Evolutionary conservation across 2,888 invertebrate species (phyloP), one percentile per base, ranked within the genome.

Genomic region (Ganaspis brasiliensis): DNA sequence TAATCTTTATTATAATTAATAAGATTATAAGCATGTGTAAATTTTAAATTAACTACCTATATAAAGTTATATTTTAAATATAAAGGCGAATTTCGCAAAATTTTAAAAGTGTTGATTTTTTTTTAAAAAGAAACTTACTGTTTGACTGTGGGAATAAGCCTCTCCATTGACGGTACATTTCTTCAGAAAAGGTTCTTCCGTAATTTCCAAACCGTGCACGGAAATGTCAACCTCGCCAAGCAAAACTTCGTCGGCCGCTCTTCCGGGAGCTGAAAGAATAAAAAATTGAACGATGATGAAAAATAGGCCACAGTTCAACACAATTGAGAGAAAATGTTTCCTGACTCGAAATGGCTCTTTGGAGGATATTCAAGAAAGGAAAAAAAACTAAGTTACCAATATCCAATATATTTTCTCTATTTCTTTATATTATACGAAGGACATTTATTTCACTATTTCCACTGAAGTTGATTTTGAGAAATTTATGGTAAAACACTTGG

Each of bases 111-210:
- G n/a, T n/a, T n/a, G n/a, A n/a, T n/a, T n/a, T n/a, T 56, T 72
- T 70, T n/a, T 71, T 2, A 24, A 21, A 45, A 19, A 24, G 6
- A 45, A n/a, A 76, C 84, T 81, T 79, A 90, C 90, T 84, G 87
- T 89, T 80, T 90, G 87, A 67, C 90, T 87, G 79, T 90, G 90
- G 6, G 88, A 84, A 80, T 90, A 90, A 57, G 86, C 81, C 57
- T 86, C 89, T 55, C 87, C 89, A n/a, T 89, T 86, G 72, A 88
- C 86, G 75, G 86, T 79, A 83, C 90, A 90, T 76, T 89, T 89
- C 78, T 86, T 89, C 45, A 83, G 79, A 55, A 83, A 85, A 3
- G 89, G 80, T 57, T 89, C 84, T 35, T 88, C 85, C 16, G 87
- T 85, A 67, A 86, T 77, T 74, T 89, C 87, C 45, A 82, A 82